phyloP scores from a whole-genome alignment of 2,888 invertebrate genomes.

The Mythimna pallens region DNA sequence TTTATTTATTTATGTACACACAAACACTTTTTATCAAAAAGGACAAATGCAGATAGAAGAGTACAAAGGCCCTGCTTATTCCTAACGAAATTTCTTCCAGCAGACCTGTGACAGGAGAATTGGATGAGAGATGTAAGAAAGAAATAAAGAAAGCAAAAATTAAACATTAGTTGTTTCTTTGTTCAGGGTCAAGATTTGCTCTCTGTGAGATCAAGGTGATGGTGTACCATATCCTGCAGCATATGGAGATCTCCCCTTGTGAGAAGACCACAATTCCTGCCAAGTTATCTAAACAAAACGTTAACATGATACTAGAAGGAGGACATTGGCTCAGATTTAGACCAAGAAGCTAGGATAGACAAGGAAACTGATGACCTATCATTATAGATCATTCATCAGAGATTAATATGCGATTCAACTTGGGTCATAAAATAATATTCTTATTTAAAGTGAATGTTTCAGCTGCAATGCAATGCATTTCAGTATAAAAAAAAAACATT shows the following conservation, averaged over 20 bases:
- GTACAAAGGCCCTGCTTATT: no score
- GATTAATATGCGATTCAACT: background rate
- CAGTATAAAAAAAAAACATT: no score
- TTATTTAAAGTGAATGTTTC: background rate
- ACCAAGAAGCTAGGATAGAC: conserved; percentile 35
- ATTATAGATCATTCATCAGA: no score
- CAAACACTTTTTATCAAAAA: no score
- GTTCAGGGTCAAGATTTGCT: conserved; percentile 77
- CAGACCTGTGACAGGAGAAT: no score
- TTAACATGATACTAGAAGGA: conserved; percentile 71
- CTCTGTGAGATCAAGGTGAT: conserved; percentile 80
- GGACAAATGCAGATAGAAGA: no score
- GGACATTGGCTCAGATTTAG: conserved; percentile 75
- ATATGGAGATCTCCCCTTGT: conserved; percentile 73
- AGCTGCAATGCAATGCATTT: no score
- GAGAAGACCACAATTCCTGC: conserved; percentile 52
- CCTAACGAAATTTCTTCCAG: no score
- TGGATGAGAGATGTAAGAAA: no score
- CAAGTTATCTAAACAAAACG: conserved; percentile 10
- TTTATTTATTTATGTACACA: no score
- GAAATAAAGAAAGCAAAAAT: no score
- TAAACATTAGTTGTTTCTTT: background rate
- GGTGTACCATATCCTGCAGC: conserved; percentile 75
- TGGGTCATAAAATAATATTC: background rate
- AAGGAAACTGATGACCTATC: background rate